Conservation (phyloP, 2,113 vertebrate genomes). For the Columbina picui region DNA sequence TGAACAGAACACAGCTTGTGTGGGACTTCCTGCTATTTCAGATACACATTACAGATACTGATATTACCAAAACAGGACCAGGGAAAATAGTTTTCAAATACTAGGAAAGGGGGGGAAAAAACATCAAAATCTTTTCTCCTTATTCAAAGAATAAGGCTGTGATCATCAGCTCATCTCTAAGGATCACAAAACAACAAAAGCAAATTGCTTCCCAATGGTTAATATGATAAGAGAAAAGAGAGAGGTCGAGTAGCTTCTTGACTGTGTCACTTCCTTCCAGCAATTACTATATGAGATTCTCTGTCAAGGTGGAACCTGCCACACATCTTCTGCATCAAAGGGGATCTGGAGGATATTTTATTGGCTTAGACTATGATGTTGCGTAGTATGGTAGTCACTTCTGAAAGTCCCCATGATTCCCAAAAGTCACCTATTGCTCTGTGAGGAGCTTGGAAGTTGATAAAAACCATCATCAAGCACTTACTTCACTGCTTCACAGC, state of each 20-base stretch:
- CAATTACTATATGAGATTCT: not conserved
- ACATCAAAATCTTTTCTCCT: not conserved
- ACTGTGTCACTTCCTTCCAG: not conserved
- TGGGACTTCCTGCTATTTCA: not conserved
- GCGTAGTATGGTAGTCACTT: not conserved
- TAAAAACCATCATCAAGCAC: not conserved
- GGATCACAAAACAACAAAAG: constrained; percentile 1
- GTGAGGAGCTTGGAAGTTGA: not conserved
- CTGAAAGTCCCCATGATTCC: not conserved
- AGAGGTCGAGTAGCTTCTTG: not conserved
- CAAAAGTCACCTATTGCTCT: not conserved
- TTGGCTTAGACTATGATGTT: not conserved
- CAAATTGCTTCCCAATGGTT: constrained; percentile 6
- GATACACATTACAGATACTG: not conserved
- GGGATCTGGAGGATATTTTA: not conserved
- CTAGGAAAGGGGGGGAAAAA: fast-evolving
- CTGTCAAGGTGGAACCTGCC: not conserved
- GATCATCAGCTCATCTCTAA: not conserved
- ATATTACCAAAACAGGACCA: not conserved
- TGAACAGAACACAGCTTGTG: not conserved
- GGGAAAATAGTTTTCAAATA: not conserved
- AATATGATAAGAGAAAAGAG: not conserved
- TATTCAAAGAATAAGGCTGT: not conserved
- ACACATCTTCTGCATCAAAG: not conserved
- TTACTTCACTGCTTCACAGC: not conserved